phyloP scores from a whole-genome alignment of 2,797 vertebrate species.

The Acanthopagrus latus region DNA sequence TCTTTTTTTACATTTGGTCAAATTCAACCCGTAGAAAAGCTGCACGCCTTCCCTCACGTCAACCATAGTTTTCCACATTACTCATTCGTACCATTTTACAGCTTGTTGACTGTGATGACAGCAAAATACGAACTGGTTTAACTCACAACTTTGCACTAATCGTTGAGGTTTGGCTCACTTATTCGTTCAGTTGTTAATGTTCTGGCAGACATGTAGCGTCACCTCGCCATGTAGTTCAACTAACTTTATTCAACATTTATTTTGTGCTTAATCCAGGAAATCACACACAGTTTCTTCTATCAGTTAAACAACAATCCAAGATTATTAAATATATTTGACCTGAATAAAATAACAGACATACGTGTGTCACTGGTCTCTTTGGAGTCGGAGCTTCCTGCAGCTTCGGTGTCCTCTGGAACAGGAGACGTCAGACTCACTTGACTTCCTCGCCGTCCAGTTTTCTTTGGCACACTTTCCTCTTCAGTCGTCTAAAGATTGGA shows the following conservation, averaged over 20 bases:
- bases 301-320: neutral
- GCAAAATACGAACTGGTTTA: neutral
- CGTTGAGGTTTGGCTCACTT: constrained; percentile 26
- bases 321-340: neutral
- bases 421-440: constrained; percentile 55
- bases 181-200: neutral
- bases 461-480: constrained; percentile 67
- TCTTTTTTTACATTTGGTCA: neutral
- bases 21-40: neutral
- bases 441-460: constrained; percentile 72
- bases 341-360: constrained; percentile 32
- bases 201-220: constrained; percentile 14
- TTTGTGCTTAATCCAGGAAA: too few relatives aligned
- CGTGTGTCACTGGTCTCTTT: constrained; percentile 44
- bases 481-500: constrained; percentile 71
- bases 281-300: neutral
- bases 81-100: constrained; percentile 26
- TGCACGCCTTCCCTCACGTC: constrained; percentile 2
- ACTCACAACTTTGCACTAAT: neutral
- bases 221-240: neutral
- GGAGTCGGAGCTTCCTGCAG: constrained; percentile 35
- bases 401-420: constrained; percentile 39
- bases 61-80: neutral
- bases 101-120: constrained; percentile 6
- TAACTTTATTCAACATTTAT: neutral